phyloP scores from a whole-genome alignment of 2,888 invertebrate species.

The Aplocera efformata region DNA sequence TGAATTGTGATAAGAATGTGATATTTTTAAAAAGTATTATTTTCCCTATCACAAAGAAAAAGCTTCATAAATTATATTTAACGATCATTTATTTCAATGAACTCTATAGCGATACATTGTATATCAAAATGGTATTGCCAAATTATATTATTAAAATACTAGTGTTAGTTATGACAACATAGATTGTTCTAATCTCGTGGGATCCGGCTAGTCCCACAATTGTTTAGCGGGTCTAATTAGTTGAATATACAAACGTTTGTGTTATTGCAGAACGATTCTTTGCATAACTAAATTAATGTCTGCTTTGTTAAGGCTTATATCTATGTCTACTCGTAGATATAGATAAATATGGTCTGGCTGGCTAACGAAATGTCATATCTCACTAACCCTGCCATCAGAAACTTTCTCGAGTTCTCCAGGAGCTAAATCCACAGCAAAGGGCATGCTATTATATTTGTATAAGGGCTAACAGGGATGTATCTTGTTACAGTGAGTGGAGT shows the following conservation, averaged over 20 bases:
- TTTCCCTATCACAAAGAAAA: background rate
- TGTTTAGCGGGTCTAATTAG: constrained; percentile 39
- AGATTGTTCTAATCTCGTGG: constrained; percentile 42
- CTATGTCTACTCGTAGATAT: too few relatives aligned
- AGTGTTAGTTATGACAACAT: constrained; percentile 44
- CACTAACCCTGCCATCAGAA: too few relatives aligned
- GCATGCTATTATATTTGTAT: background rate
- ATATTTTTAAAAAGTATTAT: background rate
- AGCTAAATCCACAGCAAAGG: background rate
- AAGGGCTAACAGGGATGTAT: constrained; percentile 13
- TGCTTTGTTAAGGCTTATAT: background rate
- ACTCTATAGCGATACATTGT: constrained; percentile 28
- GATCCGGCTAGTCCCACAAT: constrained; percentile 47
- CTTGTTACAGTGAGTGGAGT: constrained; percentile 56
- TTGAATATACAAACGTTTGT: constrained; percentile 26
- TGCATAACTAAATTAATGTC: constrained; percentile 14
- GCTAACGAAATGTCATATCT: too few relatives aligned
- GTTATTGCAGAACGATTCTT: constrained; percentile 23
- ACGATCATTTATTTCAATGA: constrained; percentile 2
- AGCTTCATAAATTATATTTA: background rate
- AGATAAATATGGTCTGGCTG: too few relatives aligned
- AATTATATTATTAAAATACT: constrained; percentile 47
- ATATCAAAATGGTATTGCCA: constrained; percentile 31
- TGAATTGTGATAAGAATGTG: constrained; percentile 32
- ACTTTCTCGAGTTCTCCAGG: too few relatives aligned